Conservation (phyloP, 2,888 invertebrate species). For the Tanypteryx hageni region DNA sequence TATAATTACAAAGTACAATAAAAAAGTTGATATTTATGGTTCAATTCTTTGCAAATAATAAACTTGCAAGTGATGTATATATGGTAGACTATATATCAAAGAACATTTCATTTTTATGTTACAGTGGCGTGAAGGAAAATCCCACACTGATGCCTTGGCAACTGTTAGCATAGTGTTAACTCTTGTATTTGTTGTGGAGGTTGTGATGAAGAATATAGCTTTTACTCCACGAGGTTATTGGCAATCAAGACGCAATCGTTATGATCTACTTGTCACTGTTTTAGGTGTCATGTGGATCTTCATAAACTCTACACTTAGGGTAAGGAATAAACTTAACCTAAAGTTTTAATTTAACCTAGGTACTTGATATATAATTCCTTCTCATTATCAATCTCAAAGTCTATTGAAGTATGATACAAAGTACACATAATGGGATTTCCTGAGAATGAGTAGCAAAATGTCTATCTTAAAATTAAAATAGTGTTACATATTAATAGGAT, state of each 20-base stretch:
- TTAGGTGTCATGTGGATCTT: conserved; percentile 98
- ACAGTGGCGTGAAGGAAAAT: conserved; percentile 91
- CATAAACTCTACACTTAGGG: conserved; percentile 92
- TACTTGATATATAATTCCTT: no score
- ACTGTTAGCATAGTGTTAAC: conserved; percentile 93
- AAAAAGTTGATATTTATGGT: no score
- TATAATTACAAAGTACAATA: no score
- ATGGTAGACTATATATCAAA: not conserved
- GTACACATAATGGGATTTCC: no score
- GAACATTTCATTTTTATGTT: conserved; percentile 68
- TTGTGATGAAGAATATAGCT: conserved; percentile 98
- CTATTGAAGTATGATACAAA: no score
- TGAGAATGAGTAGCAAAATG: no score
- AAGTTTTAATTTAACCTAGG: no score
- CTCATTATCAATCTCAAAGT: no score
- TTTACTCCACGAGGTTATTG: conserved; percentile 98
- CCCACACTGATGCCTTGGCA: conserved; percentile 88
- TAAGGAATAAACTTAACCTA: conserved; percentile 72
- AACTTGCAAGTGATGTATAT: not conserved
- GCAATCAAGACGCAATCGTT: conserved; percentile 97
- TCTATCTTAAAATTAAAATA: not conserved
- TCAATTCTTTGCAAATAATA: not conserved
- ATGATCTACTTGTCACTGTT: conserved; percentile 97
- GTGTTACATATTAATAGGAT: not conserved
- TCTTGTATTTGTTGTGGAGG: conserved; percentile 95